Percentiles rank a stretch among this genome's conserved stretches.
phyloP scores from a whole-genome alignment of 2,797 vertebrate genomes.

The Anguilla obscura region DNA sequence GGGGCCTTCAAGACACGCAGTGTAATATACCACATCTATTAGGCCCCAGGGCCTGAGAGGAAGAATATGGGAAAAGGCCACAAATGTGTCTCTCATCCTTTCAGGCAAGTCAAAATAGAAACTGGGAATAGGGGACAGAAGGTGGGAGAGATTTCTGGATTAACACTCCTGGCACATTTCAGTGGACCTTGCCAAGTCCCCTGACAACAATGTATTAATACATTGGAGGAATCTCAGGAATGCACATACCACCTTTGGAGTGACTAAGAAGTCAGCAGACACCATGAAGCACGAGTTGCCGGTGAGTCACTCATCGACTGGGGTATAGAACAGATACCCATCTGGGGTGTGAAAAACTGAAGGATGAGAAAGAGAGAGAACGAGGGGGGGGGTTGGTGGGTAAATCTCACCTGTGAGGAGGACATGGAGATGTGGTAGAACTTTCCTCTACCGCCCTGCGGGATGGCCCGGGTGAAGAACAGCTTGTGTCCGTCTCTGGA shows the following conservation, averaged over 20 bases:
- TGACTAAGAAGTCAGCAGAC: background rate
- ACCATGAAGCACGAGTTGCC: background rate
- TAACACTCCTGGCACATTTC: background rate
- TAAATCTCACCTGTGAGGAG: conserved; percentile 80
- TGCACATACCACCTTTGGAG: background rate
- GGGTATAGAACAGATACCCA: background rate
- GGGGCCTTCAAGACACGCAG: background rate
- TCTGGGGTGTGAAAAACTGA: background rate
- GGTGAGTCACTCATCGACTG: background rate
- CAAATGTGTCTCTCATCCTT: background rate
- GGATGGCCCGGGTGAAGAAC: conserved; percentile 91
- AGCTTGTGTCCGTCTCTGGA: conserved; percentile 88
- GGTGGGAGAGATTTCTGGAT: background rate
- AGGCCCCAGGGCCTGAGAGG: background rate
- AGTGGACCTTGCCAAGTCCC: background rate
- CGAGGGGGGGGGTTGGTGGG: background rate
- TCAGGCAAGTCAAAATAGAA: background rate
- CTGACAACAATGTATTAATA: background rate
- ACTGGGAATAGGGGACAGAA: background rate
- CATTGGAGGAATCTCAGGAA: background rate
- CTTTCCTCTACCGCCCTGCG: conserved; percentile 88
- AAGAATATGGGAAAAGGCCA: background rate
- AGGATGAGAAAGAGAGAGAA: background rate
- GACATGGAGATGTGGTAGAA: conserved; percentile 96
- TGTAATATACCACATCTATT: background rate